Evolutionary conservation across 2,888 invertebrate genomes (phyloP), one percentile per base, ranked within the genome.

Genomic region (Leptopilina drosophilae): DNA sequence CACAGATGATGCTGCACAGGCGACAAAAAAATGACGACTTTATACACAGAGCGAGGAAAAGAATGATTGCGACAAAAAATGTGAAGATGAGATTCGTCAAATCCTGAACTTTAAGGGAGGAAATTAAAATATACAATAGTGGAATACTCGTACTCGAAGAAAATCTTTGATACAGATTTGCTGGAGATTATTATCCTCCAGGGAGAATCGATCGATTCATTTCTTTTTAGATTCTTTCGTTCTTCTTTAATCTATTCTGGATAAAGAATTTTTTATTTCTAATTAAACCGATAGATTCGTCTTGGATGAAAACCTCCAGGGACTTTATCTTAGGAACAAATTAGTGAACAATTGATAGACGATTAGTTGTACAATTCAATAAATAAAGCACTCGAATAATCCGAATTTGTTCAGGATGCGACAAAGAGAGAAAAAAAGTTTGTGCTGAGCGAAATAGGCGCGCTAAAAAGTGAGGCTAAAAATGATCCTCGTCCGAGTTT

Each of bases 101-200:
- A 78, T 77, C 53, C 64, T 65, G 64, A 15, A 76, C 46, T 64
- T 8, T 53, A 26, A 26, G 26, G 77, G 53, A 80, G 76, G 80
- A 77, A 56, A 84, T 78, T 78, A 78, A 77, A 78, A 80, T 66
- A 82, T 79, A 83, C 78, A 56, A 78, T 67, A 66, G 76, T 73
- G 80, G 76, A 69, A 64, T 33, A 33, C 33, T 33, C 33, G 33
- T 33, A 33, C 33, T 33, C 56, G 59, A 77, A 80, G 62, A 7
- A 42, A 42, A 33, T 33, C 33, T 8, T 42, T 42, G 42, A 42
- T 8, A 42, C 8, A 42, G 42, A 42, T 8, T 42, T 42, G 6
- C 42, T 7, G 8, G 42, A 42, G 42, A 42, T 42, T 33, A 33
- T 42, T 42, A 42, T 42, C 42, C 42, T 8, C 42, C 7, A 42